Conservation (phyloP, 2,888 invertebrate genomes). For the Tipula vernalis region DNA sequence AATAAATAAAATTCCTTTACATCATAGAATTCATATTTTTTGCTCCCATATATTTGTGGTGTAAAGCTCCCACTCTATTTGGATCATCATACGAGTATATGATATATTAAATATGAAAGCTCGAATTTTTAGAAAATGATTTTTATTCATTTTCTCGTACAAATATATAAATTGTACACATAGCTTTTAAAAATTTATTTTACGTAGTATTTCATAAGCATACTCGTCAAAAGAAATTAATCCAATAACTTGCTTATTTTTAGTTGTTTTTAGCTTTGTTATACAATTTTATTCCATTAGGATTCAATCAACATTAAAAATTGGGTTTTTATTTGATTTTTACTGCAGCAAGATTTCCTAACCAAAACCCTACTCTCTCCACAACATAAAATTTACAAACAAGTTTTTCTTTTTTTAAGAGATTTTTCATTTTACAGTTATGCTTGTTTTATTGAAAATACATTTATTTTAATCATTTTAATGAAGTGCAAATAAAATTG, state of each 20-base stretch:
- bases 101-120: neutral
- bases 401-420: no score
- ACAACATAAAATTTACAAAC: neutral
- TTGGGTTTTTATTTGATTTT: neutral
- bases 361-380: neutral
- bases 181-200: neutral
- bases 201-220: neutral
- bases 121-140: neutral
- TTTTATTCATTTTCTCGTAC: neutral
- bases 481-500: neutral
- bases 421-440: neutral
- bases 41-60: neutral
- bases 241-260: neutral
- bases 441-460: neutral
- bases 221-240: neutral
- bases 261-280: neutral
- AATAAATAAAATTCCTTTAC: neutral
- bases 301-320: neutral
- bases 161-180: neutral
- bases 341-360: neutral
- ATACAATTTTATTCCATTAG: neutral
- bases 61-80: neutral
- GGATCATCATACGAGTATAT: neutral
- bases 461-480: neutral
- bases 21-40: neutral